Evolutionary conservation across 2,888 invertebrate species (phyloP).

Genomic region (Polyommatus icarus): DNA sequence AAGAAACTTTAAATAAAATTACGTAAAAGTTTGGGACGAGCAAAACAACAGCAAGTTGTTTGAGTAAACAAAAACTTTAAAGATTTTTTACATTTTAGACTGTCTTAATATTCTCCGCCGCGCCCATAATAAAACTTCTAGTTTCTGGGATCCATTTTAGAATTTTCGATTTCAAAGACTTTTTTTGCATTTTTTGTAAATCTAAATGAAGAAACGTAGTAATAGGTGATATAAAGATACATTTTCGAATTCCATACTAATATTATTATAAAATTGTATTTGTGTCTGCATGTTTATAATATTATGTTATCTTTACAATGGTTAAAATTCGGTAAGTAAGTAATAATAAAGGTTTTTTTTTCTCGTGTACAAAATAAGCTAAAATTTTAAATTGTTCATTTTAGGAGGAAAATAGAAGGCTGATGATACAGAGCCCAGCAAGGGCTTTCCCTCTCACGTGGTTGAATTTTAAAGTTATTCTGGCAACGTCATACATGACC

Average conservation of each 20-base stretch:
- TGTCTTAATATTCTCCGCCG: not conserved
- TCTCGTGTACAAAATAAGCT: not conserved
- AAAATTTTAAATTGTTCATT: not conserved
- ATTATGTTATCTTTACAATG: too few species aligned
- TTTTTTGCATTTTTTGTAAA: not conserved
- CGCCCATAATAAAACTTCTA: not conserved
- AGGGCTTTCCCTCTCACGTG: not conserved
- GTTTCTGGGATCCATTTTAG: not conserved
- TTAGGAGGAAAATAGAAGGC: not conserved
- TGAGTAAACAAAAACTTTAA: conserved; percentile 22
- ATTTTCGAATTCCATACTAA: too few species aligned
- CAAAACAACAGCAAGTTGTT: conserved; percentile 4
- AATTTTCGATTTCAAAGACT: not conserved
- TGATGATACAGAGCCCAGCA: not conserved
- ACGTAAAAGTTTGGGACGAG: not conserved
- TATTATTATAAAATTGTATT: too few species aligned
- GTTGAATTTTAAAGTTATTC: not conserved
- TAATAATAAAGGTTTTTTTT: too few species aligned
- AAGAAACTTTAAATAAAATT: not conserved
- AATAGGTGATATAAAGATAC: too few species aligned
- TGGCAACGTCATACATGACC: not conserved
- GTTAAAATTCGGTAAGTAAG: too few species aligned
- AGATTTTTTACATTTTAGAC: conserved; percentile 22
- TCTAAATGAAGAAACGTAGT: too few species aligned
- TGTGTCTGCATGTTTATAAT: too few species aligned